Base-by-base conservation (phyloP, 2,797 vertebrate species). In the Phataginus tricuspis region DNA sequence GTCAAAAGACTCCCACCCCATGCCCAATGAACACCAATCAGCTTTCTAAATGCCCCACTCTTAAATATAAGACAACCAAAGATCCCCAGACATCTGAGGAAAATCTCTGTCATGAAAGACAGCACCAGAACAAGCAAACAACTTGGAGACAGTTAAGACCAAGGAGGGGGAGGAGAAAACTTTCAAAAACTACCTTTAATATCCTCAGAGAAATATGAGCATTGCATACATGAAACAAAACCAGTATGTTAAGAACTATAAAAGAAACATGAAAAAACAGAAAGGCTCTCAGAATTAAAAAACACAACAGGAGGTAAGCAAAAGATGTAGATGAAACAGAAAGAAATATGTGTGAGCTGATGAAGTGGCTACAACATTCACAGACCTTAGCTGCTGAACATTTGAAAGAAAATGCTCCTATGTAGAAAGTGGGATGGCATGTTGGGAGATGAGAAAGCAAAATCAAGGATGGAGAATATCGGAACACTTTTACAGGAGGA, bases 161-260 rank as follows among this genome's bases (percentile, higher is more conserved):
- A 84, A 71, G 29, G 23, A 51, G 11, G 2, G 3, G 57, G 14
- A 53, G n/a, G 12, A 21, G 23, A 9, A n/a, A 66, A 80, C 42
- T n/a, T 11, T 68, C 42, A n/a, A 61, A 90, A 94, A 69, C 27
- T 18, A 74, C 19, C 55, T 72, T 82, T 79, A 84, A 64, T 39
- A 84, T 45, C 31, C 45, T 78, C 63, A 90, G 69, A 87, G 31
- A 94, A 80, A 34, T 51, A 77, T 84, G 13, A 86, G 37, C 29
- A 66, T 4, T 59, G 15, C 4, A 45, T 37, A 83, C 16, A 80
- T 34, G 61, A 95, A 97, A 94, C 39, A 90, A 90, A 85, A 91
- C 63, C 39, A 29, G 13, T 19, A 53, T 75, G 15, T 49, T 66
- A 63, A 25, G 86, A 79, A 53, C n/a, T 45, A 63, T 1, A 66